These are phyloP conservation scores for Drosophila aldrichi DNA, from an alignment of 2,888 invertebrate species.

Conservation along the genomic window DNA sequence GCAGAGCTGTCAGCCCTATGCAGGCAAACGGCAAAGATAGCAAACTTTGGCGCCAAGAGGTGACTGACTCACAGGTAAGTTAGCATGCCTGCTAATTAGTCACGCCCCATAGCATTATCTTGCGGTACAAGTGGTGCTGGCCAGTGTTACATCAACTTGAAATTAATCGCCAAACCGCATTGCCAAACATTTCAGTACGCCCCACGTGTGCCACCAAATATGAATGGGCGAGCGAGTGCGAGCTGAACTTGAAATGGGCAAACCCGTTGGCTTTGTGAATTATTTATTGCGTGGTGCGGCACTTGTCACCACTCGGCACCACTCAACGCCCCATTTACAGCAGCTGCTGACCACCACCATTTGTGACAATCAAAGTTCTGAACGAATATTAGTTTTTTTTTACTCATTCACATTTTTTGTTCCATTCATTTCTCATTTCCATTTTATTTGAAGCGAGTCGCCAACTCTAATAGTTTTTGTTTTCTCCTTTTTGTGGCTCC, in stretches of 20 bases:
- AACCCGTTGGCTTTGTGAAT: conserved; percentile 51
- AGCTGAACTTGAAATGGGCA: conserved; percentile 41
- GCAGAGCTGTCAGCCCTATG: conserved; percentile 35
- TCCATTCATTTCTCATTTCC: conserved; percentile 23
- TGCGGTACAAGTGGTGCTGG: conserved; percentile 6
- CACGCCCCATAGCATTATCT: conserved; percentile 43
- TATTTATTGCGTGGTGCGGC: conserved; percentile 21
- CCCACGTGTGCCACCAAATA: conserved; percentile 42
- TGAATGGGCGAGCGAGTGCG: conserved; percentile 13
- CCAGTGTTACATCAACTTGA: conserved; percentile 10
- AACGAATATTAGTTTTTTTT: conserved; percentile 35
- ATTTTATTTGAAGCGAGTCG: conserved; percentile 37
- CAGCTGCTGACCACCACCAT: conserved; percentile 44
- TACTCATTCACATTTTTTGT: not conserved
- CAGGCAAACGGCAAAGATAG: conserved; percentile 39
- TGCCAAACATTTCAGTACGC: conserved; percentile 59
- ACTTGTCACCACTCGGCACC: conserved; percentile 58
- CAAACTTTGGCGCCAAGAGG: conserved; percentile 18
- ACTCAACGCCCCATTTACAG: conserved; percentile 54
- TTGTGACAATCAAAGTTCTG: conserved; percentile 53
- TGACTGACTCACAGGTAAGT: conserved; percentile 54
- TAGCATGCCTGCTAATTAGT: conserved; percentile 49
- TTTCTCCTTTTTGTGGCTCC: conserved; percentile 26
- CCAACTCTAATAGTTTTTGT: conserved; percentile 16
- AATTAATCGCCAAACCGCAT: conserved; percentile 29